These are phyloP conservation scores for Vimba vimba DNA, from an alignment of 2,113 vertebrate species.

Conservation along the genomic window DNA sequence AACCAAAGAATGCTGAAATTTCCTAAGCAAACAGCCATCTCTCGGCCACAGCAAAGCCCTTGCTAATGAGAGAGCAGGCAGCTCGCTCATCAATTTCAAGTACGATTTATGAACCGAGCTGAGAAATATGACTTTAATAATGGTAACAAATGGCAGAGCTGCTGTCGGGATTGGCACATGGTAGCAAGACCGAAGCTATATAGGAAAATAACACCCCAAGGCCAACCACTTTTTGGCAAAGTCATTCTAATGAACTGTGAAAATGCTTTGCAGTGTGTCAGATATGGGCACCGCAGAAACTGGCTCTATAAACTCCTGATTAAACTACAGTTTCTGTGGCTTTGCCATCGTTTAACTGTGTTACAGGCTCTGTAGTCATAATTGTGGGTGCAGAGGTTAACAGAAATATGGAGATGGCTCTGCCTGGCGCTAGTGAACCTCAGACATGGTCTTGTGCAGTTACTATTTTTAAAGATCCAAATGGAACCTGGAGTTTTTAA, in stretches of 20 bases:
- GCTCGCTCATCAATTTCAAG: conserved; percentile 66
- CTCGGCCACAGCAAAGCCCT: conserved; percentile 9
- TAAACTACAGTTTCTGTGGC: conserved; percentile 72
- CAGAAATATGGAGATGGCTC: conserved; percentile 63
- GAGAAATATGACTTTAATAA: conserved; percentile 79
- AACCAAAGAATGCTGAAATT: conserved; percentile 8
- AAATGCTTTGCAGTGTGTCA: conserved; percentile 77
- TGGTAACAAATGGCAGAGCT: conserved; percentile 68
- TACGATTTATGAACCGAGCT: conserved; percentile 67
- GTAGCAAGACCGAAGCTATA: conserved; percentile 35
- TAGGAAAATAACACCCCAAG: conserved; percentile 47
- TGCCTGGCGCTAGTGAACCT: conserved; percentile 66
- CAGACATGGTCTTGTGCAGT: conserved; percentile 29
- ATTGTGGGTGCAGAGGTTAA: conserved; percentile 65
- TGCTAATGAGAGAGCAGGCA: conserved; percentile 24
- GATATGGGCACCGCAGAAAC: conserved; percentile 69
- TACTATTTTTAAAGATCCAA: conserved; percentile 34
- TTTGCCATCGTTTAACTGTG: conserved; percentile 66
- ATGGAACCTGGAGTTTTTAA: conserved; percentile 34
- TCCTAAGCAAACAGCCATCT: conserved; percentile 12
- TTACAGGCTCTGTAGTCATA: conserved; percentile 60
- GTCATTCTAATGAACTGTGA: conserved; percentile 74
- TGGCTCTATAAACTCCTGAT: conserved; percentile 71
- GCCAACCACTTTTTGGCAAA: conserved; percentile 54
- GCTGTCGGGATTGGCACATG: conserved; percentile 53